These are phyloP conservation scores for Nemotelus nigrinus DNA, from an alignment of 2,888 invertebrate species.

Conservation along the genomic window DNA sequence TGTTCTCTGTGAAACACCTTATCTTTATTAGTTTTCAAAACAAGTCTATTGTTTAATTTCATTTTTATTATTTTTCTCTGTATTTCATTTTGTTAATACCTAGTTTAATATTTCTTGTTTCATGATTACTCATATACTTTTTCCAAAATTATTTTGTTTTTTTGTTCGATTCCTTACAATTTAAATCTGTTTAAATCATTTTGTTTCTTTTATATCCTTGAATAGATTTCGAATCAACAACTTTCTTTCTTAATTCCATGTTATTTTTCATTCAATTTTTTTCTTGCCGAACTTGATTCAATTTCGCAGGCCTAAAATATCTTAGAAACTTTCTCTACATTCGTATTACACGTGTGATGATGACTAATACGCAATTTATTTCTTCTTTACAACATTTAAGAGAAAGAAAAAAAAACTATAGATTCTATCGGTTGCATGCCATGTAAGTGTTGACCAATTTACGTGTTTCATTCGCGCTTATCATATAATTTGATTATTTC, in stretches of 20 bases:
- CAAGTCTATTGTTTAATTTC: slow-evolving; percentile 28
- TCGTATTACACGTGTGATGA: not conserved
- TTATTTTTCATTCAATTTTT: slow-evolving; percentile 16
- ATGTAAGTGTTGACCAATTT: no score
- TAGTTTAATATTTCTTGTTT: slow-evolving; percentile 16
- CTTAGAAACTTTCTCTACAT: slow-evolving; percentile 10
- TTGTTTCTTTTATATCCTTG: slow-evolving; percentile 27
- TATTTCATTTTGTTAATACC: slow-evolving; percentile 12
- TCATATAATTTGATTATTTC: not conserved
- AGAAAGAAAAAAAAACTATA: slow-evolving; percentile 1
- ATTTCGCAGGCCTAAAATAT: slow-evolving; percentile 28
- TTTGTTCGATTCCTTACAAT: slow-evolving; percentile 33
- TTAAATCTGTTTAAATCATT: slow-evolving; percentile 18
- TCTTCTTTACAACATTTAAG: slow-evolving; percentile 14
- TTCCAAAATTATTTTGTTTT: slow-evolving; percentile 21
- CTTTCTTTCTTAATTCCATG: not conserved
- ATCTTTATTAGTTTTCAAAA: slow-evolving; percentile 36
- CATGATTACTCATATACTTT: slow-evolving; percentile 33
- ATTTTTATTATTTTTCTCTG: slow-evolving; percentile 20
- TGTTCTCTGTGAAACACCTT: slow-evolving; percentile 33
- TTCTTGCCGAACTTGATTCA: slow-evolving; percentile 7
- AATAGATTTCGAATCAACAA: slow-evolving; percentile 6
- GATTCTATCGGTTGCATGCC: not conserved
- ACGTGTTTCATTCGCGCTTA: not conserved
- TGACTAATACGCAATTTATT: slow-evolving; percentile 15